phyloP scores from a whole-genome alignment of 2,888 invertebrate genomes.

The Tetranychus truncatus region DNA sequence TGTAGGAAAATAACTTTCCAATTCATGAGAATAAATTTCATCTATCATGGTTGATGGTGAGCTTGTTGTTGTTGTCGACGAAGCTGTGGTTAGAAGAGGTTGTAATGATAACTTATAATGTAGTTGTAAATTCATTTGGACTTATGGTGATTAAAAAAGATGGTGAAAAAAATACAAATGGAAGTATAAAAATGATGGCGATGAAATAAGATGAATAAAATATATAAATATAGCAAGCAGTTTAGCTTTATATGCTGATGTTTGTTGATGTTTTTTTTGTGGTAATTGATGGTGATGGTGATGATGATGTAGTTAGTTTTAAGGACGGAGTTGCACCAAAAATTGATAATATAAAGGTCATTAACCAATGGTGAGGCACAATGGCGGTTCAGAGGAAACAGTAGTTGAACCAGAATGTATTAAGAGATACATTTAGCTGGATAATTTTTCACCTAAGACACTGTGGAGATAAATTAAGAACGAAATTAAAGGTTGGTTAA shows the following conservation, averaged over 20 bases:
- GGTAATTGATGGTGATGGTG: background rate
- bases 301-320: conserved; percentile 1
- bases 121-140: background rate
- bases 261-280: background rate
- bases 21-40: background rate
- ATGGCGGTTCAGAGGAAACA: background rate
- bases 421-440: background rate
- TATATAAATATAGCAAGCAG: no score
- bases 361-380: background rate
- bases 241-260: no score
- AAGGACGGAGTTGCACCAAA: background rate
- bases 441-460: background rate
- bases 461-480: background rate
- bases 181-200: background rate
- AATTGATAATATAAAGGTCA: conserved; percentile 1
- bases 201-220: background rate
- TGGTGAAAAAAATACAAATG: background rate
- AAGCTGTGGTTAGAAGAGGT: background rate
- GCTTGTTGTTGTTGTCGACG: background rate
- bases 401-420: background rate
- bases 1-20: background rate
- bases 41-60: background rate
- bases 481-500: conserved; percentile 2
- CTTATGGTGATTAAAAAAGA: background rate
- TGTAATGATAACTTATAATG: background rate